Percentiles rank a stretch among this genome's conserved stretches.
Conservation (phyloP, 2,888 invertebrate species). For the Drosophila cognata region DNA sequence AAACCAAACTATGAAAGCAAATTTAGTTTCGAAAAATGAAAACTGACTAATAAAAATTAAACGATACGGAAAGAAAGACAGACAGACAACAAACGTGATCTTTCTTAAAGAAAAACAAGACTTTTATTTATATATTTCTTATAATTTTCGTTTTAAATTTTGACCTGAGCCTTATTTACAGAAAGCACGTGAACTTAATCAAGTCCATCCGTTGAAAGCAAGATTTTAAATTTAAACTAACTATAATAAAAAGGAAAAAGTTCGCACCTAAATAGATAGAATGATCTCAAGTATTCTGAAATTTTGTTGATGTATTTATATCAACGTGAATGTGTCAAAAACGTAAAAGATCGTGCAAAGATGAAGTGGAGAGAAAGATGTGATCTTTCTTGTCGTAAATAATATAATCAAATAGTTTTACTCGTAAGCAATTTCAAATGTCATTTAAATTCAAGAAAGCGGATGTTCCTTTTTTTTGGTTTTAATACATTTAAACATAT, state of each 20-base stretch:
- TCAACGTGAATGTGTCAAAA: not conserved
- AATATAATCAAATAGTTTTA: not conserved
- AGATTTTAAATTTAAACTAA: not conserved
- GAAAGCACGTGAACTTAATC: not conserved
- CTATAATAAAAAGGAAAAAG: not conserved
- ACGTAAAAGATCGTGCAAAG: not conserved
- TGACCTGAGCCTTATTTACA: not conserved
- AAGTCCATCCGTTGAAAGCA: not conserved
- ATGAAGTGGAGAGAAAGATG: not conserved
- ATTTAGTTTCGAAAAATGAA: not conserved
- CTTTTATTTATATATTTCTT: constrained; percentile 8
- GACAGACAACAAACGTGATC: constrained; percentile 31
- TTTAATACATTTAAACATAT: not conserved
- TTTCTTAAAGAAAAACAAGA: constrained; percentile 45
- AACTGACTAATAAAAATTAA: not conserved
- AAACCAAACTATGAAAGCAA: constrained; percentile 1
- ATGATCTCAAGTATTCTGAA: not conserved
- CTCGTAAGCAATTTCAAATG: not conserved
- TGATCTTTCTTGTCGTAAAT: not conserved
- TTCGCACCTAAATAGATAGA: not conserved
- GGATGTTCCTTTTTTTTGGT: not conserved
- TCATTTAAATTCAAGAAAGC: not conserved
- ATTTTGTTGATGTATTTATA: not conserved
- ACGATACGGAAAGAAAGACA: constrained; percentile 2
- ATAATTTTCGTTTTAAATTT: not conserved